phyloP scores from a whole-genome alignment of 2,113 vertebrate species.

The Phoenicopterus ruber region DNA sequence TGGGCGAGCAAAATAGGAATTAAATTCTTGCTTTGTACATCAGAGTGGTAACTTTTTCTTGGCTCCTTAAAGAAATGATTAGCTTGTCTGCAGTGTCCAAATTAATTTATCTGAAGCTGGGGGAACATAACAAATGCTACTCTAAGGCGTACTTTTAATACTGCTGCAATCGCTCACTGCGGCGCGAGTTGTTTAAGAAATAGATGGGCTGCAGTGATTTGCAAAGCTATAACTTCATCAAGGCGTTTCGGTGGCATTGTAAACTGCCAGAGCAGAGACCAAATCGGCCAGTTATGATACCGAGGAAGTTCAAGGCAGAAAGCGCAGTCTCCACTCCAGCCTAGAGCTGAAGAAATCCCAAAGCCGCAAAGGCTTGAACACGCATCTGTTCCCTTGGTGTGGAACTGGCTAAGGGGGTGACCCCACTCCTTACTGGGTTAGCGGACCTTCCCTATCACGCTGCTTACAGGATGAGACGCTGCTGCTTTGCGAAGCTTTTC shows the following conservation, averaged over 20 bases:
- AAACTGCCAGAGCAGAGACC: not conserved
- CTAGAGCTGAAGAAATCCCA: not conserved
- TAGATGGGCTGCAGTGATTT: not conserved
- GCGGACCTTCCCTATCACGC: not conserved
- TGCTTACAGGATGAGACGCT: not conserved
- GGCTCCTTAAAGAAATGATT: not conserved
- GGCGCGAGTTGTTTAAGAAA: not conserved
- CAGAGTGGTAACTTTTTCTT: not conserved
- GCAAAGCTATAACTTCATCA: not conserved
- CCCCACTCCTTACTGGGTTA: not conserved
- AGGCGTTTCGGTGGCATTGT: not conserved
- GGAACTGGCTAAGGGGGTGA: not conserved
- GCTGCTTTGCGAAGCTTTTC: not conserved
- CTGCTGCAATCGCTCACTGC: not conserved
- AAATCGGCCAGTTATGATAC: not conserved
- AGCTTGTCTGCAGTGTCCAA: not conserved
- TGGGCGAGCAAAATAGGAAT: not conserved
- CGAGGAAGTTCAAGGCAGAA: not conserved
- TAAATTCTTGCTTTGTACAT: not conserved
- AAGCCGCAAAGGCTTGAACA: not conserved
- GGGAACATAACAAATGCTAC: not conserved
- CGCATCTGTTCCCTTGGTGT: not conserved
- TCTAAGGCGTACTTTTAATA: not conserved
- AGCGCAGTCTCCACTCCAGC: not conserved
- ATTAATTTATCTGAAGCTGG: slow-evolving; percentile 1